Base-by-base conservation (phyloP, 2,888 invertebrate genomes). In the Belgica antarctica region DNA sequence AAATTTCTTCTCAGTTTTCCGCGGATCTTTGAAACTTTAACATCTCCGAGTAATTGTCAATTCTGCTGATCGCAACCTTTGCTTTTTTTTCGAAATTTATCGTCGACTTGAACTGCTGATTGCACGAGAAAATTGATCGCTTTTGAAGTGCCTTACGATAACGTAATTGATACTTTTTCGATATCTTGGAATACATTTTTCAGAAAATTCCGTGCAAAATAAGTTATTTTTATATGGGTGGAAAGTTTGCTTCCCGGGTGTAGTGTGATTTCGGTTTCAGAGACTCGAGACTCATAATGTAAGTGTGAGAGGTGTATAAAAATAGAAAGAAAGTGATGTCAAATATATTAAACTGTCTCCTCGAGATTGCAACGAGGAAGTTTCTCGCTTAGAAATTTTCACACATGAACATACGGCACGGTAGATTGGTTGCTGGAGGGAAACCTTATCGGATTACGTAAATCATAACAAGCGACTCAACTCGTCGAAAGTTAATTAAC, bases 281-380 rank as follows among this genome's bases (percentile, higher is more conserved):
- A n/a, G n/a, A n/a, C n/a, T n/a, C 15, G 31, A 62, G 10, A 31
- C 62, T 28, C 28, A 36, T 36, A 62, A 57, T 68, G 57, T 68
- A 68, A 68, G 65, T 68, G 68, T 68, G 57, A 57, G 68, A 25
- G 28, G 31, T 22, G 24, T 41, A 41, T 68, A 57, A 68, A 68
- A 68, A 68, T 68, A 68, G 68, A 62, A 65, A 65, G 34, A 68
- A 57, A 68, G 68, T 68, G 52, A 68, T 68, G 68, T 68, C 68
- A 68, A 68, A 57, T 52, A 57, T 68, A 68, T 68, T 68, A 68
- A 57, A 68, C 22, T 34, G 25, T 66, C 62, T 28, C 62, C 57
- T 57, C 57, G 57, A 68, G 12, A 34, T 12, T 57, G 57, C 68
- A 68, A 57, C 47, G 68, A 68, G 68, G 68, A 68, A 68, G 68